Evolutionary conservation across 2,797 vertebrate genomes (phyloP), one percentile per base, ranked within the genome.

Genomic region (Chelon auratus): DNA sequence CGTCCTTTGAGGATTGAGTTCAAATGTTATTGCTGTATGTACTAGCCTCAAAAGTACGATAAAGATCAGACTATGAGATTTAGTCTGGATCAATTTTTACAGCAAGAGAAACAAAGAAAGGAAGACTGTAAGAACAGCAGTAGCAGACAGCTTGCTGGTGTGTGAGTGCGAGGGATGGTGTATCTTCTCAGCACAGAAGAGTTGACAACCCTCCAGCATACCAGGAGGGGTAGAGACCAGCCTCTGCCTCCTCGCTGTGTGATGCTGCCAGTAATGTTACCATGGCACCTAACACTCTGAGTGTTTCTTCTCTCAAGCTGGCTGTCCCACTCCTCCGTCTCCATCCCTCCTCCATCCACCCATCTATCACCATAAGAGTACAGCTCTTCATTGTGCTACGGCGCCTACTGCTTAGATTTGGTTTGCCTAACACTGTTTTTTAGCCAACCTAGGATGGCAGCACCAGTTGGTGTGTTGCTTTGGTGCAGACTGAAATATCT

Each of bases 251-350:
- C 75, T 83, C 77, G 20, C 69, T 61, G 61, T 60, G 78, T 52
- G 79, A 69, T 61, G 69, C 83, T 88, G 87, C 88, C 87, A 92
- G 80, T 15, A 72, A 58, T 73, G 91, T 92, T 90, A 61, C 93
- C 90, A 92, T 91, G 90, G 87, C 80, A 81, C 78, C 89, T 39
- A 81, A 80, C 82, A 74, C 75, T 78, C 64, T 47, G 73, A 10
- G 58, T 64, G 69, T 86, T 60, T 86, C 65, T 89, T 64, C 64
- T 61, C 58, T 75, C 75, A 55, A 54, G 26, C 75, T 63, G 78
- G 57, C 78, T 54, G 42, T 40, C 60, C 72, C 20, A 30, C 64
- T 48, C 56, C 2, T 65, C 54, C 14, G 50, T 47, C 65, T 72
- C 76, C 71, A n/a, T 84, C 66, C 42, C 14, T 52, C 48, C 65